Conservation (phyloP, 2,113 vertebrate species). For the Gambusia holbrooki region DNA sequence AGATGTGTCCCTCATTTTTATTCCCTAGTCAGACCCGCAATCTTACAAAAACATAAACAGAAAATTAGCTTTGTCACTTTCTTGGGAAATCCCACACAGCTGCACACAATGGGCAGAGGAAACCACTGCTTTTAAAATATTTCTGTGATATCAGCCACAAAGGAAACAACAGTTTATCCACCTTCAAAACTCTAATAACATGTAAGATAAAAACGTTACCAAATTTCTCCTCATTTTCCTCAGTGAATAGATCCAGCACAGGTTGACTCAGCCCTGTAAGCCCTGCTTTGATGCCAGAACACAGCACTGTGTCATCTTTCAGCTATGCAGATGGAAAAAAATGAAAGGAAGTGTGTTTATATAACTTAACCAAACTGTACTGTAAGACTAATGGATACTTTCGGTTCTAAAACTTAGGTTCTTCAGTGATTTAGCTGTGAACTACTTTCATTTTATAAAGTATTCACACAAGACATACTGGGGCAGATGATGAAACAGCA, state of each 20-base stretch:
- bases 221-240: not conserved
- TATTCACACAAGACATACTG: not conserved
- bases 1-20: constrained; percentile 35
- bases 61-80: constrained; percentile 23
- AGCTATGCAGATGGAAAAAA: not conserved
- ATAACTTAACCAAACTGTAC: not conserved
- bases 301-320: not conserved
- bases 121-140: not conserved
- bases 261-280: not conserved
- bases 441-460: not conserved
- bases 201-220: not conserved
- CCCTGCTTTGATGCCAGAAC: too few relatives aligned
- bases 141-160: not conserved
- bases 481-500: not conserved
- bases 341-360: constrained; percentile 1
- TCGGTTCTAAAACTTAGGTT: not conserved
- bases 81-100: constrained; percentile 60
- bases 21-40: constrained; percentile 29
- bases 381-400: not conserved
- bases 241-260: not conserved
- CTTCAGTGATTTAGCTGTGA: not conserved
- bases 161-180: not conserved
- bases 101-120: constrained; percentile 1
- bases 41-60: constrained; percentile 14
- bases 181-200: not conserved